These are phyloP conservation scores for Narcine bancroftii DNA, from an alignment of 2,113 vertebrate genomes.

Conservation along the genomic window DNA sequence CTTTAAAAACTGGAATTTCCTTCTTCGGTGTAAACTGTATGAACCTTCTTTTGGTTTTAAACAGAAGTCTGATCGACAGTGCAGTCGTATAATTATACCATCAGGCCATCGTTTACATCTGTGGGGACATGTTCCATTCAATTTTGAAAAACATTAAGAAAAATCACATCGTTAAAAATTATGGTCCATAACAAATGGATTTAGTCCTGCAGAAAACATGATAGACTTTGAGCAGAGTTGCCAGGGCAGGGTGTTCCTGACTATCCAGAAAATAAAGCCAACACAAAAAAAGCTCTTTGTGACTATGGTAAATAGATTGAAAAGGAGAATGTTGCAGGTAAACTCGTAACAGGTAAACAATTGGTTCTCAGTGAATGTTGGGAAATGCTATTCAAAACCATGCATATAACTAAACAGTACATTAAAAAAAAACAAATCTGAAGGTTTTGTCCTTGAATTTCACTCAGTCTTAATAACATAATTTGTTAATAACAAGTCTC, in stretches of 20 bases:
- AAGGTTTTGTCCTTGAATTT: background rate
- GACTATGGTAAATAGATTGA: slow-evolving; percentile 19
- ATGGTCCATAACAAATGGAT: background rate
- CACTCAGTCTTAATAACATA: slow-evolving; percentile 2
- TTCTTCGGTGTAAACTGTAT: no score
- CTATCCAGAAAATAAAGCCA: background rate
- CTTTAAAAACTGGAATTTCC: no score
- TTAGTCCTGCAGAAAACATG: background rate
- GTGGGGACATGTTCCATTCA: background rate
- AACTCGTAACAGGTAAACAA: slow-evolving; percentile 10
- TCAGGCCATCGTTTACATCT: background rate
- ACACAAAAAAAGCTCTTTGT: background rate
- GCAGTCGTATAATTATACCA: background rate
- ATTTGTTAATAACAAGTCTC: slow-evolving; percentile 3
- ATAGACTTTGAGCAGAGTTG: slow-evolving; percentile 19
- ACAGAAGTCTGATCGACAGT: background rate
- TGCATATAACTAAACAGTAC: slow-evolving; percentile 15
- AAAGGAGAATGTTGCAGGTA: slow-evolving; percentile 15
- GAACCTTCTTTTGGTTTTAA: no score
- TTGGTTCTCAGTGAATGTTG: background rate
- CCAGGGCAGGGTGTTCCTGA: slow-evolving; percentile 13
- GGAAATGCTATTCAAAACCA: background rate
- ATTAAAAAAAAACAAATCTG: background rate
- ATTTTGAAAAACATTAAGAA: background rate
- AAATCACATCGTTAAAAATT: slow-evolving; percentile 18